Percentiles rank a stretch among this genome's conserved stretches.
Conservation (phyloP, 1,140 invertebrate species). For the Polypedilum pembai region DNA sequence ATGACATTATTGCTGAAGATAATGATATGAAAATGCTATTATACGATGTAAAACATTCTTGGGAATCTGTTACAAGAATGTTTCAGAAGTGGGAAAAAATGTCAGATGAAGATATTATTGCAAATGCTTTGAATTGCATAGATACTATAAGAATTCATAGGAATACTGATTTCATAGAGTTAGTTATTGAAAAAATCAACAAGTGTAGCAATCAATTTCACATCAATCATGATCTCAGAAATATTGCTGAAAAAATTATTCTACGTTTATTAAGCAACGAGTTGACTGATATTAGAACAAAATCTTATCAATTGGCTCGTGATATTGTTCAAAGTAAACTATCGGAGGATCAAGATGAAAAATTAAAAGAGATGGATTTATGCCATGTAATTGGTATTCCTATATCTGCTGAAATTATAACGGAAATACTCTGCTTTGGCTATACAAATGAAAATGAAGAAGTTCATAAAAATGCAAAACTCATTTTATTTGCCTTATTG, state of each 20-base stretch:
- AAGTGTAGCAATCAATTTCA: neutral
- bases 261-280: neutral
- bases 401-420: neutral
- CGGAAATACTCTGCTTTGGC: slow-evolving; percentile 1
- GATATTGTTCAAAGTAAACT: neutral
- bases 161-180: neutral
- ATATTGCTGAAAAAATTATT: neutral
- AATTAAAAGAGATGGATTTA: neutral
- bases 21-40: neutral
- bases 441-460: neutral
- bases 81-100: neutral
- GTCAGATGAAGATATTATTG: neutral
- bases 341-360: neutral
- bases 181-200: neutral
- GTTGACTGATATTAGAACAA: neutral
- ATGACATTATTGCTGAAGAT: neutral
- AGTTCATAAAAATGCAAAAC: neutral
- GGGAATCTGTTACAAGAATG: neutral
- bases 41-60: neutral
- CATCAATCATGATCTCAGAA: neutral
- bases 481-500: neutral
- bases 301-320: neutral
- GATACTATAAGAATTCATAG: slow-evolving; percentile 22
- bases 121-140: neutral
- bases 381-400: slow-evolving; percentile 1